Evolutionary conservation across 2,113 vertebrate genomes (phyloP), one percentile per base, ranked within the genome.

Genomic region (Pygoscelis adeliae): DNA sequence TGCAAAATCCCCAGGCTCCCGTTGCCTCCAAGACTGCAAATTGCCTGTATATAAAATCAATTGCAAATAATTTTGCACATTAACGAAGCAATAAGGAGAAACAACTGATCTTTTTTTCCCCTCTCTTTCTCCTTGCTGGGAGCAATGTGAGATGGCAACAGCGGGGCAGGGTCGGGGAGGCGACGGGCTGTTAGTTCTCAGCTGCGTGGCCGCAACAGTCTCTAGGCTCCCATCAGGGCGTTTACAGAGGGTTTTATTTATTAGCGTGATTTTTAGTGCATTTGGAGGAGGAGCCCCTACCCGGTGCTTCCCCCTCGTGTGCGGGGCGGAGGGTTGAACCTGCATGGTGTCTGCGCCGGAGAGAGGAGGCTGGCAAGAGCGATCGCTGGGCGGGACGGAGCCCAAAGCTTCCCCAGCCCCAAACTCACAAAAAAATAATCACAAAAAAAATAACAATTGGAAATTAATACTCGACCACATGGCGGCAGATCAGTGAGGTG

Each of bases 401-500:
- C 40, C 34, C 73, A 73, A n/a, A 82, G 78, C 36, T 80, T 81
- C 81, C 49, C n/a, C n/a, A 88, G 67, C 23, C 80, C 17, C 62
- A 76, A 89, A 59, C 20, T 22, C 23, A 17, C 22, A 3, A 29
- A 23, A 76, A 46, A 66, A 38, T 1, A 1, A 38, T 30, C 3
- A 26, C n/a, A 26, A 36, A 26, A 26, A 92, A 84, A 96, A 80
- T 27, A 67, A 61, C 63, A 89, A 85, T 80, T 74, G 87, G 81
- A 97, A 97, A 98, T 98, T 92, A 96, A 97, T 93, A 97, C 96
- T 97, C 93, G 89, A 42, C 77, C 94, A 87, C 83, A 89, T 12
- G 38, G 56, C 23, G 5, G 49, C 50, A 55, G 88, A 91, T 49
- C 89, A 93, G 88, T 84, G 81, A 89, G 93, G 88, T 63, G 93